phyloP scores from a whole-genome alignment of 2,888 invertebrate genomes.

The Diogma glabrata region DNA sequence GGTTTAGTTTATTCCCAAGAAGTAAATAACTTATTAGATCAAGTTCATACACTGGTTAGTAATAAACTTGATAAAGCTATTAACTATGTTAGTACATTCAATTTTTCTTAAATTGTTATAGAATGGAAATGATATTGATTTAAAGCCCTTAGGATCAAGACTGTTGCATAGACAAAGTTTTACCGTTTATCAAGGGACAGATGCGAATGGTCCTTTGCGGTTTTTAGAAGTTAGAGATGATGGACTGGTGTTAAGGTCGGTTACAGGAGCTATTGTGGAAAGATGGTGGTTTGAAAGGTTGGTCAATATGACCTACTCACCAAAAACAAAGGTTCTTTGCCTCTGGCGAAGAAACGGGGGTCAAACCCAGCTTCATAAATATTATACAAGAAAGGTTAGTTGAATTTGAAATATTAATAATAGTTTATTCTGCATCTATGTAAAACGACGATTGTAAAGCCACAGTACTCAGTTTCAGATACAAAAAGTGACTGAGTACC shows the following conservation, averaged over 20 bases:
- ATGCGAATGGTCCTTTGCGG: conserved; percentile 76
- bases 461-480: too few species aligned
- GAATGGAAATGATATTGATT: conserved; percentile 96
- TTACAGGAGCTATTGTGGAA: conserved; percentile 77
- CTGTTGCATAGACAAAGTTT: conserved; percentile 94
- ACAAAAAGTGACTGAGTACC: too few species aligned
- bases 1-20: conserved; percentile 96
- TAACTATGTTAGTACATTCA: neutral
- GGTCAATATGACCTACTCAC: conserved; percentile 99
- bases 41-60: conserved; percentile 83
- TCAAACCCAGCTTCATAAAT: conserved; percentile 92
- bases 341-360: conserved; percentile 93
- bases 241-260: conserved; percentile 72
- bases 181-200: conserved; percentile 93
- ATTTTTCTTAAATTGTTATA: conserved; percentile 36
- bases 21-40: conserved; percentile 91
- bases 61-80: too few species aligned
- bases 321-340: conserved; percentile 94
- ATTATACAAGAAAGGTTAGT: conserved; percentile 94
- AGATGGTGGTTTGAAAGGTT: conserved; percentile 99
- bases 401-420: too few species aligned
- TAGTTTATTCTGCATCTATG: too few species aligned
- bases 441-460: too few species aligned
- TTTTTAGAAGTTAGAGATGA: conserved; percentile 96
- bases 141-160: conserved; percentile 91